Evolutionary conservation across 1,140 invertebrate species (phyloP).

Genomic region (Scaptomyza montana): DNA sequence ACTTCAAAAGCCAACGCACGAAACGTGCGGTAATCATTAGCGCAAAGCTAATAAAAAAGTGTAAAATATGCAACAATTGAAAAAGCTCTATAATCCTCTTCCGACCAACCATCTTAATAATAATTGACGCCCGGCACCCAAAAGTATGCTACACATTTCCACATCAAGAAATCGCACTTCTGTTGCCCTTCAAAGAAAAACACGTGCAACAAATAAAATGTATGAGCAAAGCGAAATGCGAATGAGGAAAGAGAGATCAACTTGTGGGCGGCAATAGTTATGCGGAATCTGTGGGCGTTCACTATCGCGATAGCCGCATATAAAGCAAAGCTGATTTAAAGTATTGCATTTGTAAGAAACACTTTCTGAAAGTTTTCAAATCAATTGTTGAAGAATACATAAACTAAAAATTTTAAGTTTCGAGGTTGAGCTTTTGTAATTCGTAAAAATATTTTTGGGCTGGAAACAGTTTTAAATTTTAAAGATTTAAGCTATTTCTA

Average conservation of each 20-base stretch:
- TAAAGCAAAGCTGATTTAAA: conserved; percentile 10
- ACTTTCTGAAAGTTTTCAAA: conserved; percentile 9
- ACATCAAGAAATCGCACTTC: conserved; percentile 30
- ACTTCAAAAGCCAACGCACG: conserved; percentile 14
- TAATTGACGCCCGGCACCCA: conserved; percentile 31
- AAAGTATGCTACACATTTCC: conserved; percentile 28
- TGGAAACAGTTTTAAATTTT: too few relatives aligned
- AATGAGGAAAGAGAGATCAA: not conserved
- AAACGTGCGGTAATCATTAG: conserved; percentile 60
- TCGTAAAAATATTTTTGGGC: too few relatives aligned
- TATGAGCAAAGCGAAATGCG: not conserved
- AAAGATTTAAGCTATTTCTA: too few relatives aligned
- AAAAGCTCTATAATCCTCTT: conserved; percentile 47
- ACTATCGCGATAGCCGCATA: not conserved
- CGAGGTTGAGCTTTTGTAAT: too few relatives aligned
- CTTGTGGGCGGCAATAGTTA: not conserved
- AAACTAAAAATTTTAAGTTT: too few relatives aligned
- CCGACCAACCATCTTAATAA: not conserved
- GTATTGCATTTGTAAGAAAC: conserved; percentile 14
- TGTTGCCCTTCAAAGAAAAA: conserved; percentile 6
- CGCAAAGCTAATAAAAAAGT: conserved; percentile 74
- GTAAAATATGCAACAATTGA: conserved; percentile 79
- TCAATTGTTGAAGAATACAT: not conserved
- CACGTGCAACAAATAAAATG: conserved; percentile 36
- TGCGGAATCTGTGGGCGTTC: conserved; percentile 1